Conservation (phyloP, 2,113 vertebrate genomes). For the Hucho hucho region DNA sequence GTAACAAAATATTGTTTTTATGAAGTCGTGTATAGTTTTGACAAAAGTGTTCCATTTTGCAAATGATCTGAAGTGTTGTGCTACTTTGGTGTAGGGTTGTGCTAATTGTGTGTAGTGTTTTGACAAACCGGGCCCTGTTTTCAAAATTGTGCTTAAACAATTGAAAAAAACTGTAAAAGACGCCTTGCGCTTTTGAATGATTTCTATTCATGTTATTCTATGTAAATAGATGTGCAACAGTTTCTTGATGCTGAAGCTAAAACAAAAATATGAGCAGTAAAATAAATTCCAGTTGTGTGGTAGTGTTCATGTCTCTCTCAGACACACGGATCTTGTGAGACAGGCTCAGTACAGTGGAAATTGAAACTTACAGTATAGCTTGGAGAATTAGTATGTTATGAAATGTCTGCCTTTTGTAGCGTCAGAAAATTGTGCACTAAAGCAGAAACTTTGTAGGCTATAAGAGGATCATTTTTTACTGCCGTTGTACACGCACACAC, state of each 20-base stretch:
- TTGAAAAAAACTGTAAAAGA: too few species aligned
- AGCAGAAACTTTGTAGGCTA: slow-evolving; percentile 44
- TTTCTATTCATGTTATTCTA: too few species aligned
- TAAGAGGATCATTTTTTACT: slow-evolving; percentile 58
- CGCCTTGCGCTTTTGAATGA: neutral
- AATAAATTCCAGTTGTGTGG: neutral
- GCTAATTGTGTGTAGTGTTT: too few species aligned
- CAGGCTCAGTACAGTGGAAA: slow-evolving; percentile 49
- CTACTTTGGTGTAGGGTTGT: too few species aligned
- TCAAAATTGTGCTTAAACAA: too few species aligned
- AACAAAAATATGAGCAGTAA: neutral
- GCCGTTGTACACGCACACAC: slow-evolving; percentile 39
- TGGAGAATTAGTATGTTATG: slow-evolving; percentile 54
- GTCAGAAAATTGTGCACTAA: slow-evolving; percentile 49
- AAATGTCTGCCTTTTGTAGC: slow-evolving; percentile 49
- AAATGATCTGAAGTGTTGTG: too few species aligned
- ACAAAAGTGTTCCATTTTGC: too few species aligned
- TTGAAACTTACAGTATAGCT: slow-evolving; percentile 48
- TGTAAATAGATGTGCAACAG: too few species aligned
- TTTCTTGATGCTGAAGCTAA: neutral
- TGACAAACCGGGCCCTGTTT: too few species aligned
- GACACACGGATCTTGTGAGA: slow-evolving; percentile 26
- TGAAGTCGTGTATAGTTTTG: too few species aligned
- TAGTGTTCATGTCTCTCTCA: slow-evolving; percentile 19
- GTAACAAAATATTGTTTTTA: too few species aligned